A percentile compares a stretch with the other conserved stretches of the same genome.
phyloP scores from a whole-genome alignment of 2,113 vertebrate species.

The Rhinolophus sinicus region DNA sequence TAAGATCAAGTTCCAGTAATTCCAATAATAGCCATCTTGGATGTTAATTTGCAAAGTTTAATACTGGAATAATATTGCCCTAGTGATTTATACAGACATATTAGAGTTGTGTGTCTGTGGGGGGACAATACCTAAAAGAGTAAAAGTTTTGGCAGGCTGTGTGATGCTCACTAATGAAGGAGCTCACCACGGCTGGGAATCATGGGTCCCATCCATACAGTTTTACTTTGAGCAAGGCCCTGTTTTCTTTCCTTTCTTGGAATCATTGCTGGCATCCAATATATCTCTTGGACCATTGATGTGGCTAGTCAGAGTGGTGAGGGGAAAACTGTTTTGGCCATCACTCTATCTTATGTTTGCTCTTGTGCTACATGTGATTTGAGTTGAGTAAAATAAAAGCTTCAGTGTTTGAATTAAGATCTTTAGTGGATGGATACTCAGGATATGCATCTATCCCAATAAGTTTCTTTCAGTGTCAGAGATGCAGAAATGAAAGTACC shows the following conservation, averaged over 20 bases:
- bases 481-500: not conserved
- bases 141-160: not conserved
- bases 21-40: not conserved
- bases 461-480: not conserved
- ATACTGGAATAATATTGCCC: not conserved
- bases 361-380: not conserved
- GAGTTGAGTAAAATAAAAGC: constrained; percentile 21
- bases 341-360: not conserved
- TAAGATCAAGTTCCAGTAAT: not conserved
- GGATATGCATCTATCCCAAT: not conserved
- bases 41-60: not conserved
- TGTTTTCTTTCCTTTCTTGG: not conserved
- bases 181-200: not conserved
- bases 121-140: not conserved
- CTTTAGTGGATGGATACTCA: not conserved
- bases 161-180: not conserved
- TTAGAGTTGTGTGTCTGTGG: not conserved
- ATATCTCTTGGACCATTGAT: not conserved
- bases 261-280: not conserved
- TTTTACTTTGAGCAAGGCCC: not conserved
- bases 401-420: not conserved
- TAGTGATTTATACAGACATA: not conserved
- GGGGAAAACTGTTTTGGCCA: not conserved
- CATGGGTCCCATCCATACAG: not conserved
- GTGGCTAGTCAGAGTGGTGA: not conserved